phyloP scores from a whole-genome alignment of 2,113 vertebrate species.

The Corvus moneduloides region DNA sequence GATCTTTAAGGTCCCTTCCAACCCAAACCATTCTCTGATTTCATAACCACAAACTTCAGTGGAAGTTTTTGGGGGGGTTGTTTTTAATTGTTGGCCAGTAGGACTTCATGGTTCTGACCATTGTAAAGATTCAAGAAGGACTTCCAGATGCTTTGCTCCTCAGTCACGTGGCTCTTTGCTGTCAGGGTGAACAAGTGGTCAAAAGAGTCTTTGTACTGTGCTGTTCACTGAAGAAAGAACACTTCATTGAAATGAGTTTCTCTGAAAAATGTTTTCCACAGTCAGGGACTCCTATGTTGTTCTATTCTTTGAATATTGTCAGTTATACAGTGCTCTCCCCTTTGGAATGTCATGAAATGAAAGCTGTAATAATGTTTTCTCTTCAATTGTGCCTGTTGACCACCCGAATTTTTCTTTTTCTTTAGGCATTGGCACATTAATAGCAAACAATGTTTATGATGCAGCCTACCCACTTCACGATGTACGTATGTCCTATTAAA shows the following conservation, averaged over 20 bases:
- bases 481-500: conserved; percentile 72
- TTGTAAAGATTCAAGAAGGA: not conserved
- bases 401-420: not conserved
- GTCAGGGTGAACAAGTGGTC: not conserved
- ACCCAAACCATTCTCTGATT: not conserved
- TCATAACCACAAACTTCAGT: not conserved
- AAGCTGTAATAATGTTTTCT: not conserved
- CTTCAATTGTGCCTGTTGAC: not conserved
- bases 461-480: conserved; percentile 96
- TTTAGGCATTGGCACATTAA: conserved; percentile 88
- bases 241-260: not conserved
- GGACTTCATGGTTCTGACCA: not conserved
- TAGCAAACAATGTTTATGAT: conserved; percentile 90
- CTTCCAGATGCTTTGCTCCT: not conserved
- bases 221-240: not conserved
- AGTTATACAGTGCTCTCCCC: not conserved
- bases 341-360: not conserved
- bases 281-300: not conserved
- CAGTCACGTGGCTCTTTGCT: not conserved
- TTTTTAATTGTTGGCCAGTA: not conserved
- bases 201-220: not conserved
- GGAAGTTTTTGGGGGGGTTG: not conserved
- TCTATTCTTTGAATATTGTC: not conserved
- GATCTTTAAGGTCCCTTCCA: not conserved
- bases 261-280: not conserved